Conservation (phyloP, 1,140 invertebrate species). For the Bombus difficillimus region DNA sequence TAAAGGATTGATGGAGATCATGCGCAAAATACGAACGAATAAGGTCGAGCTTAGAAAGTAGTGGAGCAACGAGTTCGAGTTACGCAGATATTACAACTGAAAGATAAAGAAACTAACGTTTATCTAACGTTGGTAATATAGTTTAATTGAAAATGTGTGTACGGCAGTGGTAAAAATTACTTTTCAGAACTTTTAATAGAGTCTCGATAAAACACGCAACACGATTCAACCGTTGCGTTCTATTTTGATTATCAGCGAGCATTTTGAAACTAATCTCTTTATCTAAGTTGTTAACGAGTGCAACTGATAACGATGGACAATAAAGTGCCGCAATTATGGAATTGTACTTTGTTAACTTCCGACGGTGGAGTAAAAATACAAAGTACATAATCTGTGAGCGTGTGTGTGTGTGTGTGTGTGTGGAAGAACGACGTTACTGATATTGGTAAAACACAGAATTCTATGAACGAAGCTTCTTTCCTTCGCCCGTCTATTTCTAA, state of each 20-base stretch:
- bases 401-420: accelerated
- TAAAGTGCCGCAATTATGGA: slow-evolving; percentile 32
- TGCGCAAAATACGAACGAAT: accelerated
- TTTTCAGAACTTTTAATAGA: neutral
- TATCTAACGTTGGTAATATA: neutral
- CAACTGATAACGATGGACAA: slow-evolving; percentile 47
- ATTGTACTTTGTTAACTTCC: slow-evolving; percentile 20
- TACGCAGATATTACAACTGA: accelerated
- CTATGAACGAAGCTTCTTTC: neutral
- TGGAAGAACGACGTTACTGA: neutral
- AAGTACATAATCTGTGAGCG: neutral
- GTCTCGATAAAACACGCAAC: neutral
- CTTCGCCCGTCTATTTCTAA: neutral
- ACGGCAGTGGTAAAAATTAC: neutral
- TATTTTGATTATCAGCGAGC: slow-evolving; percentile 7
- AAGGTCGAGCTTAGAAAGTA: too few species aligned
- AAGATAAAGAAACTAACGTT: neutral
- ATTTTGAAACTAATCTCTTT: slow-evolving; percentile 32
- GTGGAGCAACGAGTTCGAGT: too few species aligned
- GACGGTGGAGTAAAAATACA: slow-evolving; percentile 15
- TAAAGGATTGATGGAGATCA: accelerated
- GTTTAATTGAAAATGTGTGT: neutral
- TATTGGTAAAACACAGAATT: slow-evolving; percentile 11
- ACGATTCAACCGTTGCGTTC: neutral
- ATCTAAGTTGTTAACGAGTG: slow-evolving; percentile 38